Evolutionary conservation across 2,888 invertebrate genomes (phyloP).

Genomic region (Electrophaes corylata): DNA sequence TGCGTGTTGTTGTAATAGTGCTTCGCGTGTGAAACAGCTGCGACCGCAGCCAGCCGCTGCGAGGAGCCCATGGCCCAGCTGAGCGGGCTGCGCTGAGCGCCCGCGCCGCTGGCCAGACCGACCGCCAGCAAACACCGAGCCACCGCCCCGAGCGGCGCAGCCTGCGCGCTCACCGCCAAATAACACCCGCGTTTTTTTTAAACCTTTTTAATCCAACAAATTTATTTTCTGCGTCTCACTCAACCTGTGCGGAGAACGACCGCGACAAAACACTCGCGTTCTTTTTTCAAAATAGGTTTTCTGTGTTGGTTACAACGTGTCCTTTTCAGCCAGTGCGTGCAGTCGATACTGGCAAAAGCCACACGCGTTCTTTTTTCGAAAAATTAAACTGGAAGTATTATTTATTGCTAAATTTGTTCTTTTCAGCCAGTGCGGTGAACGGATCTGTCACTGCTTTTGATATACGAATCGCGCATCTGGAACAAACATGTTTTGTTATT

Average conservation of each 20-base stretch:
- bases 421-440: conserved; percentile 42
- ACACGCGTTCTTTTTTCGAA: neutral
- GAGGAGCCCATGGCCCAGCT: conserved; percentile 87
- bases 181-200: conserved; percentile 43
- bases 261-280: neutral
- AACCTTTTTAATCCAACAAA: conserved; percentile 19
- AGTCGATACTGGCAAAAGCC: too few relatives aligned
- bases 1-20: conserved; percentile 78
- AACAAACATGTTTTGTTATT: conserved; percentile 50
- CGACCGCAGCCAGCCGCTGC: conserved; percentile 85
- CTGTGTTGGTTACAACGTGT: neutral
- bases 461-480: conserved; percentile 51
- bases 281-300: neutral
- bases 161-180: conserved; percentile 63
- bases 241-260: neutral
- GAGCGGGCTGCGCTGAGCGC: conserved; percentile 80
- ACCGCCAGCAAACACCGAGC: conserved; percentile 69
- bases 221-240: neutral
- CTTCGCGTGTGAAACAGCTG: conserved; percentile 75
- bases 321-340: conserved; percentile 36
- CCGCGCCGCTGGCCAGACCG: conserved; percentile 66
- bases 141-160: conserved; percentile 69
- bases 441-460: conserved; percentile 42
- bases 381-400: neutral
- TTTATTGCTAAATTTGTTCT: conserved; percentile 14